Percentiles rank a stretch among this genome's conserved stretches.
phyloP scores from a whole-genome alignment of 2,797 vertebrate genomes.

The Cetoscarus ocellatus region DNA sequence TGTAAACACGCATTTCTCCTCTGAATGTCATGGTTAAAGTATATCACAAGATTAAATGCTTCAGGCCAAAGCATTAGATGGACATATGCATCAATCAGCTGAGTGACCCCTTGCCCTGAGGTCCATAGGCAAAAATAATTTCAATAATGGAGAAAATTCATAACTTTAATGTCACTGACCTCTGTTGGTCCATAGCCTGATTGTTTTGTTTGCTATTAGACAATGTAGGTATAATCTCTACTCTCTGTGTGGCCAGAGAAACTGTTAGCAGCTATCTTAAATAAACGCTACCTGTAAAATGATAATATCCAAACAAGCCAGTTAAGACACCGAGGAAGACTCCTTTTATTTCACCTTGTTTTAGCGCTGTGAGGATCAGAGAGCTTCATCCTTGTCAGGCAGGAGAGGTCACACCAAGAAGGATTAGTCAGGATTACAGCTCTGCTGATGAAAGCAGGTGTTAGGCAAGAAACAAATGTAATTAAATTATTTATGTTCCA shows the following conservation, averaged over 20 bases:
- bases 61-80: not conserved
- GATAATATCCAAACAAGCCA: not conserved
- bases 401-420: constrained; percentile 6
- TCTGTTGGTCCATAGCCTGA: not conserved
- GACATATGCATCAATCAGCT: not conserved
- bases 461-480: constrained; percentile 22
- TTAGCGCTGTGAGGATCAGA: not conserved
- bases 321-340: not conserved
- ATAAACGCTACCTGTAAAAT: not conserved
- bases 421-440: constrained; percentile 47
- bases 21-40: too few species aligned
- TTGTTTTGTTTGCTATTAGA: not conserved
- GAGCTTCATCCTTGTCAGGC: not conserved
- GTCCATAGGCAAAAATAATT: not conserved
- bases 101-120: constrained; percentile 4
- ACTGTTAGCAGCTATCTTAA: too few species aligned
- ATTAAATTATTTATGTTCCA: not conserved
- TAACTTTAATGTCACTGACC: constrained; percentile 29
- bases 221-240: not conserved
- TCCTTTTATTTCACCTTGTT: not conserved
- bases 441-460: not conserved
- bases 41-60: not conserved
- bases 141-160: constrained; percentile 31
- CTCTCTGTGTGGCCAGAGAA: not conserved
- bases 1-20: too few species aligned